Evolutionary conservation across 2,888 invertebrate species (phyloP), one percentile per base, ranked within the genome.

Genomic region (Acleris sparsana): DNA sequence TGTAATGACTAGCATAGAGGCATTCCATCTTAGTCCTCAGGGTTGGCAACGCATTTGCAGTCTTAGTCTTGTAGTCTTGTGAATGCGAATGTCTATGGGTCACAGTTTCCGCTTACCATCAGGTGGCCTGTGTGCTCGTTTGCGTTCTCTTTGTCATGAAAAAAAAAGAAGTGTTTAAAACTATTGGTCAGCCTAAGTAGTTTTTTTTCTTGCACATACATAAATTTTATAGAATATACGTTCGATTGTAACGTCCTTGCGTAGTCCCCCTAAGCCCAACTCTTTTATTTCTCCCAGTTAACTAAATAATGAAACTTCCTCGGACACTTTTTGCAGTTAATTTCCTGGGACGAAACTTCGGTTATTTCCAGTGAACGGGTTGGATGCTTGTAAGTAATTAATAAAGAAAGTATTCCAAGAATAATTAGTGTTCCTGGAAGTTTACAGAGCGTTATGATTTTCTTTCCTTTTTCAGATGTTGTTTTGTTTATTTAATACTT

Each of bases 391-490:
- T 62, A 55, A 57, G 65, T 62, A 55, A 57, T 58, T 59, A 62
- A 60, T 59, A 62, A 68, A 66, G 67, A 62, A 68, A 66, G 67
- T 59, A 69, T 63, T 73, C 76, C 76, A 78, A 76, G 73, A 64
- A 70, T 69, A 66, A 13, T 43, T 66, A 59, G 56, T 46, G 46
- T 22, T 43, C 29, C 11, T n/a, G 33, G 18, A 63, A 59, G 69
- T 59, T 59, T n/a, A 4, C 4, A 46, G 57, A 39, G 48, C 39
- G 53, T 33, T 33, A 46, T 63, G 46, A 53, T 64, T 46, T 48
- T 53, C 46, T 20, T n/a, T 52, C 20, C 2, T n/a, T n/a, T 18
- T 7, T 63, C 57, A 43, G 16, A 13, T 9, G 3, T 29, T 44
- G 22, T 16, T 25, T 48, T 16, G 29, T 49, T 55, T 44, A 1